phyloP scores from a whole-genome alignment of 2,113 vertebrate species.

The Phaethornis superciliosus region DNA sequence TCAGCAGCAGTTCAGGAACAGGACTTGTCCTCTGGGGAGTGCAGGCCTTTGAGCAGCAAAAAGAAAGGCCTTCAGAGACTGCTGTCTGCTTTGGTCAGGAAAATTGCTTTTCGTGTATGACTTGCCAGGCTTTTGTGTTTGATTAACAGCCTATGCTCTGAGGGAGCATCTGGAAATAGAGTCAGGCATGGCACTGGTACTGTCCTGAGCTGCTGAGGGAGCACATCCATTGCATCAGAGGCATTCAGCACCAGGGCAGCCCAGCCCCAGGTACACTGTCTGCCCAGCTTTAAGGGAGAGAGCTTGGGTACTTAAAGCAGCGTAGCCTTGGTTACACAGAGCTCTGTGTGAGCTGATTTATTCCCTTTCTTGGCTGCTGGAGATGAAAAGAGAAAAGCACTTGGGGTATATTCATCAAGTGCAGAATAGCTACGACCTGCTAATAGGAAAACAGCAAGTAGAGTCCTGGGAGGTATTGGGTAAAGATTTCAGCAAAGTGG shows the following conservation, averaged over 20 bases:
- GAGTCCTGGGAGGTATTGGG: not conserved
- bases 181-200: not conserved
- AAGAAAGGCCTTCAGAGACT: not conserved
- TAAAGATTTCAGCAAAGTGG: not conserved
- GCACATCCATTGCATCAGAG: not conserved
- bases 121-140: not conserved
- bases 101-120: not conserved
- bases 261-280: not conserved
- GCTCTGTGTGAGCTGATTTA: not conserved
- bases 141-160: not conserved
- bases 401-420: not conserved
- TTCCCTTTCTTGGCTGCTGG: not conserved
- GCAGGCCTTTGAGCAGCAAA: not conserved
- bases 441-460: not conserved
- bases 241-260: not conserved
- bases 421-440: not conserved
- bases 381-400: conserved; percentile 14
- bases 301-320: not conserved
- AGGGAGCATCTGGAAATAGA: not conserved
- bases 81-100: conserved; percentile 10
- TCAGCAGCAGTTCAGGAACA: not conserved
- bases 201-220: not conserved
- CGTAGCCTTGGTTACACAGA: not conserved
- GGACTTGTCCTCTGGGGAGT: not conserved
- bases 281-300: not conserved